These are phyloP conservation scores for Drosophila ambigua DNA, from an alignment of 1,140 invertebrate species.

Conservation along the genomic window DNA sequence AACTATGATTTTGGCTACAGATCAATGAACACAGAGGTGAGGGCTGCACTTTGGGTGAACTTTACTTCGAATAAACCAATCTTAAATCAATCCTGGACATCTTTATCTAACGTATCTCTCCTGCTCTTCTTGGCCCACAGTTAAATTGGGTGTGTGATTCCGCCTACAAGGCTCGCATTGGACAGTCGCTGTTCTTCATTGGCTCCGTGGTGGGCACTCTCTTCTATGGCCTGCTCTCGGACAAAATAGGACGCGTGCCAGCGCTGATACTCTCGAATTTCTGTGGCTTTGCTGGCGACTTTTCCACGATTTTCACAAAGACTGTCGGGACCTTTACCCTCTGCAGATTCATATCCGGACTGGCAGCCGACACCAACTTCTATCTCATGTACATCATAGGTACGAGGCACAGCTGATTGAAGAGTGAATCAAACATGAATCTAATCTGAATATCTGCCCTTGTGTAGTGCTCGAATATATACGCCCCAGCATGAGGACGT, in stretches of 20 bases:
- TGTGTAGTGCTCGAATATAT: conserved; percentile 86
- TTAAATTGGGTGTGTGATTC: conserved; percentile 87
- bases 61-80: too few relatives aligned
- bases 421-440: background rate
- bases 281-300: conserved; percentile 85
- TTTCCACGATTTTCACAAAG: conserved; percentile 85
- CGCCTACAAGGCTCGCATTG: conserved; percentile 86
- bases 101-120: background rate
- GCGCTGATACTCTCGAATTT: conserved; percentile 86
- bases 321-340: conserved; percentile 84
- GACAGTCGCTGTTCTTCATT: conserved; percentile 87
- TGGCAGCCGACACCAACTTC: conserved; percentile 87
- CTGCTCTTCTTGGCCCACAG: conserved; percentile 66
- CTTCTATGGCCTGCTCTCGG: conserved; percentile 86
- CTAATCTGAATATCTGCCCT: background rate
- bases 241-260: conserved; percentile 86
- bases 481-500: conserved; percentile 85
- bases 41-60: conserved; percentile 8
- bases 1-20: conserved; percentile 85
- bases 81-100: background rate
- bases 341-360: conserved; percentile 86
- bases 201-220: conserved; percentile 87
- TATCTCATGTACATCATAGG: conserved; percentile 88
- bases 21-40: conserved; percentile 86
- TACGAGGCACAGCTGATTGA: conserved; percentile 56